These are phyloP conservation scores for Acleris emargana DNA, from an alignment of 2,888 invertebrate species.

Conservation along the genomic window DNA sequence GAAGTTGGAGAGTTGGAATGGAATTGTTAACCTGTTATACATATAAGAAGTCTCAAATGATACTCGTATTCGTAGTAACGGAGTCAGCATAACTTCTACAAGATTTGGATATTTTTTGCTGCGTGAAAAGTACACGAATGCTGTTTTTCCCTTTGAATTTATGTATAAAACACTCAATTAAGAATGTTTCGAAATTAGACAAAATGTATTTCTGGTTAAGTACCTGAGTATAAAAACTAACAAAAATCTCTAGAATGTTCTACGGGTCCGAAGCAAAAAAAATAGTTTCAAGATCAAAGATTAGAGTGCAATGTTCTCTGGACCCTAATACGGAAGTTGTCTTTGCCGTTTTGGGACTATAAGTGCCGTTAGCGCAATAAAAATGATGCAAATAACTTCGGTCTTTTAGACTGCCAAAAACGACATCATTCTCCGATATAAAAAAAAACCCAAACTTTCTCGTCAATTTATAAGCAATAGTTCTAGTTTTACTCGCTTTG, in stretches of 20 bases:
- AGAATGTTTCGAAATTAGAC: background rate
- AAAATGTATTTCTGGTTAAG: background rate
- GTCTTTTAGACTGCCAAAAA: slow-evolving; percentile 13
- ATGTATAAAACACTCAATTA: too few relatives aligned
- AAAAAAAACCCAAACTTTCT: background rate
- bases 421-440: background rate
- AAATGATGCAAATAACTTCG: slow-evolving; percentile 19
- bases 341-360: slow-evolving; percentile 52
- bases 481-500: slow-evolving; percentile 18
- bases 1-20: too few relatives aligned
- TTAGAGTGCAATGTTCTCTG: slow-evolving; percentile 55
- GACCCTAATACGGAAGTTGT: slow-evolving; percentile 53
- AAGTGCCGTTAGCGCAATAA: slow-evolving; percentile 50
- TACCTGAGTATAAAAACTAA: background rate
- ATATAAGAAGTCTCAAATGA: too few relatives aligned
- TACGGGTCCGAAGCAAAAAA: slow-evolving; percentile 38
- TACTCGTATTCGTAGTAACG: too few relatives aligned
- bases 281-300: slow-evolving; percentile 51
- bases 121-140: too few relatives aligned
- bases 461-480: slow-evolving; percentile 7
- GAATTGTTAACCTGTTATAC: too few relatives aligned
- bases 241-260: slow-evolving; percentile 40
- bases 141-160: too few relatives aligned
- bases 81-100: too few relatives aligned
- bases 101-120: too few relatives aligned